Evolutionary conservation across 37 sponge, comb jelly and placozoan genomes (phyloP).

Genomic region (Halichondria panicea): DNA sequence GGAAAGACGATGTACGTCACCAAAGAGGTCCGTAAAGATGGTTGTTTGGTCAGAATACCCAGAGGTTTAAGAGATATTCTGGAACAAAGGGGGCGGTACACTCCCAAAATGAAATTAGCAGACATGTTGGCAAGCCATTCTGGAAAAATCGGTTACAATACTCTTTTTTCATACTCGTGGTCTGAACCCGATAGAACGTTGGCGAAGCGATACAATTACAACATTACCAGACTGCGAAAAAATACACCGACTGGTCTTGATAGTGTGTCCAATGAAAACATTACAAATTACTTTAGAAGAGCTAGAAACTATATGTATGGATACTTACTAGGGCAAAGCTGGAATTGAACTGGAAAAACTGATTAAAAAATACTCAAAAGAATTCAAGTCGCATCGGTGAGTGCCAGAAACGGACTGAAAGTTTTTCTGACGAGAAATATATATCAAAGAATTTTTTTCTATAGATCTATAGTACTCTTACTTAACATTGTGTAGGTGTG

Average conservation of each 20-base stretch:
- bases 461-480: no score
- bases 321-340: constrained; percentile 15
- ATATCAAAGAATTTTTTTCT: no score
- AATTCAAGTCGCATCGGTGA: constrained; percentile 7
- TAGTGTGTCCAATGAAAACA: constrained; percentile 5
- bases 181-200: not conserved
- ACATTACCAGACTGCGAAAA: not conserved
- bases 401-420: not conserved
- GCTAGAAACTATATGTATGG: constrained; percentile 4
- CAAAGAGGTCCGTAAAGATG: not conserved
- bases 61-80: not conserved
- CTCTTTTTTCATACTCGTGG: no score
- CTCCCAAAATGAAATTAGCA: not conserved
- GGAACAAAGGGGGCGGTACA: not conserved
- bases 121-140: not conserved
- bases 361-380: constrained; percentile 9
- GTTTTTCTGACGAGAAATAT: no score
- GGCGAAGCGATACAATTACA: not conserved
- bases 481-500: no score
- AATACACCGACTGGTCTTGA: not conserved
- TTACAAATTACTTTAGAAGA: constrained; percentile 2
- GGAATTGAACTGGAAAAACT: constrained; percentile 1
- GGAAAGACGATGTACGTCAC: not conserved
- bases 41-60: not conserved
- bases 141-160: no score